phyloP scores from a whole-genome alignment of 2,113 vertebrate genomes.

The Aptenodytes forsteri region DNA sequence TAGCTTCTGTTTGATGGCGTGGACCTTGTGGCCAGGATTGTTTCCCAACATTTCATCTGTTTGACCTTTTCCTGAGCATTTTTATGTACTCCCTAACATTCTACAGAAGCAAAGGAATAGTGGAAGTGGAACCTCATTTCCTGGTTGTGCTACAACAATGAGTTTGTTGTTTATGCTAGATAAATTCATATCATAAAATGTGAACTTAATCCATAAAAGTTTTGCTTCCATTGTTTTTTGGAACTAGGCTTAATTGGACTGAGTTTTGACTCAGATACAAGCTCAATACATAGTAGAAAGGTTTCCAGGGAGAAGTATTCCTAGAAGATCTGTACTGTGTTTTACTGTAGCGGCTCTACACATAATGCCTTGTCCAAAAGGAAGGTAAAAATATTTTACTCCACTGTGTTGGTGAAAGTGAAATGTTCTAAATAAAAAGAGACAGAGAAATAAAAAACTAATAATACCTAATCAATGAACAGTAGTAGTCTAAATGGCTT shows the following conservation, averaged over 20 bases:
- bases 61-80: not conserved
- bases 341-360: not conserved
- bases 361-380: not conserved
- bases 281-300: not conserved
- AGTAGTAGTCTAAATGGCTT: not conserved
- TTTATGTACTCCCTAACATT: not conserved
- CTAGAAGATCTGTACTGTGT: not conserved
- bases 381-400: not conserved
- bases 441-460: not conserved
- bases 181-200: not conserved
- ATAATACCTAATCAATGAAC: not conserved
- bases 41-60: not conserved
- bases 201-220: not conserved
- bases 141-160: not conserved
- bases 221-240: not conserved
- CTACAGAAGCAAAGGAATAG: not conserved
- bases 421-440: not conserved
- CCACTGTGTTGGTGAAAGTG: not conserved
- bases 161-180: not conserved
- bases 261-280: not conserved
- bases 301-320: not conserved
- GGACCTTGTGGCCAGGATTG: not conserved
- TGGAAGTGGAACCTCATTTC: not conserved
- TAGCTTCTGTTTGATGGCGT: not conserved
- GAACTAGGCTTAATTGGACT: not conserved